Conservation (phyloP, 2,113 vertebrate genomes). For the Emydocephalus ijimae region DNA sequence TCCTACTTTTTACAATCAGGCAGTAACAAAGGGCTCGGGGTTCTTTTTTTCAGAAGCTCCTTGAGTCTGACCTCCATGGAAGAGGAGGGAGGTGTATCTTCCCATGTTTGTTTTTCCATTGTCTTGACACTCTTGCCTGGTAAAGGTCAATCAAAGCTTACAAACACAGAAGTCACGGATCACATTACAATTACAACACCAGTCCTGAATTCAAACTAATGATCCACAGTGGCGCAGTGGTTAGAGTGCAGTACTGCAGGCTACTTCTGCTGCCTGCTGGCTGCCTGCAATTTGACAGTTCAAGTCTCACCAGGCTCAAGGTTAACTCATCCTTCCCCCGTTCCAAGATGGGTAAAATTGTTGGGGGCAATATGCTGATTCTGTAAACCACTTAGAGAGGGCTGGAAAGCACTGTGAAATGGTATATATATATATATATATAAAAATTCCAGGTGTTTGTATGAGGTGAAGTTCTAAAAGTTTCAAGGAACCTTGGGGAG, state of each 20-base stretch:
- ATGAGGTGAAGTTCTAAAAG: neutral
- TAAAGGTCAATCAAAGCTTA: neutral
- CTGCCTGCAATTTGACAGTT: no score
- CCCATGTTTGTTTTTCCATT: neutral
- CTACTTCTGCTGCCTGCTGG: no score
- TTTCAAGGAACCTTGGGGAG: neutral
- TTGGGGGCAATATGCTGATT: no score
- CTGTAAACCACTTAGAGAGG: no score
- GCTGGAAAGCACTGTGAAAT: no score
- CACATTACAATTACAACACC: neutral
- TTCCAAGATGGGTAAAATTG: no score
- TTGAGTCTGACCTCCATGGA: neutral
- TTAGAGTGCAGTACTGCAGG: no score
- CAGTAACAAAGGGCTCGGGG: neutral
- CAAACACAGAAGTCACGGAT: neutral
- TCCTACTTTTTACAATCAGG: neutral
- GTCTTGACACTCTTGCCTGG: neutral
- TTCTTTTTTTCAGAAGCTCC: neutral
- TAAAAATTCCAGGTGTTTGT: neutral
- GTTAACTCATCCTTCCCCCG: no score
- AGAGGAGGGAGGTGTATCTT: neutral
- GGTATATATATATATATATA: neutral
- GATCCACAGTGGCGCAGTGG: no score
- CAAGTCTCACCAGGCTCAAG: no score
- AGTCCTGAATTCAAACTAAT: neutral